Evolutionary conservation across 1,140 invertebrate species (phyloP).

Genomic region (Drosophila repletoides): DNA sequence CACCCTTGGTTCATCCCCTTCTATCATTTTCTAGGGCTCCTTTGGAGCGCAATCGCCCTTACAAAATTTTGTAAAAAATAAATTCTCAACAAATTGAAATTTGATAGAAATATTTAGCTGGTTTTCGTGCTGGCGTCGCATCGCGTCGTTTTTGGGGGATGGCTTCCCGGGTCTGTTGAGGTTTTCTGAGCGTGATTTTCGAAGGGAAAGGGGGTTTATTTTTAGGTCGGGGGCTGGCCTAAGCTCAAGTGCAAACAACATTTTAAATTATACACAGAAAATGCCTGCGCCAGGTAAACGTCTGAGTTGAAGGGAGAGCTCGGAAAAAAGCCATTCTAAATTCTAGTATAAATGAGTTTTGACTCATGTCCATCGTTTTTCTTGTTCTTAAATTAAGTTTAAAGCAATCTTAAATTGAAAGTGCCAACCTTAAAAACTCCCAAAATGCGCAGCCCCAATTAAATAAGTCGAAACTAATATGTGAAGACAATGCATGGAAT

Average conservation of each 20-base stretch:
- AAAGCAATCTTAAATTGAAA: too few species aligned
- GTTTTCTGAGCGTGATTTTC: not conserved
- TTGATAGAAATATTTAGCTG: constrained; percentile 75
- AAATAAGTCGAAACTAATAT: too few species aligned
- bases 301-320: not conserved
- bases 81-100: constrained; percentile 76
- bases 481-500: too few species aligned
- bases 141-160: not conserved
- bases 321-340: too few species aligned
- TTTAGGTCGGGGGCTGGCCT: constrained; percentile 34
- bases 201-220: not conserved
- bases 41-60: not conserved
- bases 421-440: too few species aligned
- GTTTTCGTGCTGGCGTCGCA: constrained; percentile 4
- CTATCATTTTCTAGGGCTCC: not conserved
- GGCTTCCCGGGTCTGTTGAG: constrained; percentile 12
- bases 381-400: too few species aligned
- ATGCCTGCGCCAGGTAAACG: constrained; percentile 48
- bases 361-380: too few species aligned
- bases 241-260: constrained; percentile 73
- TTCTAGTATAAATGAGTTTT: too few species aligned
- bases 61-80: constrained; percentile 28
- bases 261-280: constrained; percentile 61
- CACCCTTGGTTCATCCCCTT: not conserved
- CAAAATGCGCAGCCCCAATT: too few species aligned